These are phyloP conservation scores for Macrocentrus cingulum DNA, from an alignment of 1,140 invertebrate genomes.

Conservation along the genomic window DNA sequence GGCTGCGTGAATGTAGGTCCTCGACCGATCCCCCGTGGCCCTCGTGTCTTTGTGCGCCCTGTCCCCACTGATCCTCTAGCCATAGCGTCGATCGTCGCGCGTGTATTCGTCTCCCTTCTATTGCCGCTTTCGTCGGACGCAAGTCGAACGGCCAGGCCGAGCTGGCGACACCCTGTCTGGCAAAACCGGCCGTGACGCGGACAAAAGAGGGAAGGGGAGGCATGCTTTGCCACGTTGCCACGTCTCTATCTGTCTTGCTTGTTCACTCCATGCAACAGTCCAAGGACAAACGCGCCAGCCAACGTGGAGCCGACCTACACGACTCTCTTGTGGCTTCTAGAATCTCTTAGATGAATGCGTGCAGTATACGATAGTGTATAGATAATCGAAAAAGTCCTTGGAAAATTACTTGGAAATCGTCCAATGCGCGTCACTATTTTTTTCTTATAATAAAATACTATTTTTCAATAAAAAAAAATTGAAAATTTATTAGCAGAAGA, in stretches of 20 bases:
- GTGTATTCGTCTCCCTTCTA: constrained; percentile 21
- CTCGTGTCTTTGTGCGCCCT: constrained; percentile 9
- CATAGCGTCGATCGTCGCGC: constrained; percentile 18
- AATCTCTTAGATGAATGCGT: too few relatives aligned
- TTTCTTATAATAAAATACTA: too few relatives aligned
- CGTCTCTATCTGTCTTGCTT: constrained; percentile 56
- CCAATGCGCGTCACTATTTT: too few relatives aligned
- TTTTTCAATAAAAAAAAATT: too few relatives aligned
- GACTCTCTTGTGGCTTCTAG: constrained; percentile 5
- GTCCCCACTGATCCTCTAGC: too few relatives aligned
- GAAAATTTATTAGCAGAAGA: too few relatives aligned
- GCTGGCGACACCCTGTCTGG: constrained; percentile 89
- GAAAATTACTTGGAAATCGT: too few relatives aligned
- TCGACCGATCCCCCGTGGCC: constrained; percentile 45
- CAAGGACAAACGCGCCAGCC: constrained; percentile 60
- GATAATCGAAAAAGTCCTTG: too few relatives aligned
- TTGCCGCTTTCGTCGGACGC: constrained; percentile 27
- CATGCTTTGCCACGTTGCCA: constrained; percentile 64
- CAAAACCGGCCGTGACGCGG: constrained; percentile 62
- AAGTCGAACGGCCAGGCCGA: constrained; percentile 73
- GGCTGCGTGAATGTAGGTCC: constrained; percentile 58
- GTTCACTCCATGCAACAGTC: constrained; percentile 26
- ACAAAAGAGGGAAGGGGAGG: constrained; percentile 52
- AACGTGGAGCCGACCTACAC: constrained; percentile 40
- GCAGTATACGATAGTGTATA: too few relatives aligned